These are phyloP conservation scores for Ametastegia equiseti DNA, from an alignment of 2,888 invertebrate species.

Conservation along the genomic window DNA sequence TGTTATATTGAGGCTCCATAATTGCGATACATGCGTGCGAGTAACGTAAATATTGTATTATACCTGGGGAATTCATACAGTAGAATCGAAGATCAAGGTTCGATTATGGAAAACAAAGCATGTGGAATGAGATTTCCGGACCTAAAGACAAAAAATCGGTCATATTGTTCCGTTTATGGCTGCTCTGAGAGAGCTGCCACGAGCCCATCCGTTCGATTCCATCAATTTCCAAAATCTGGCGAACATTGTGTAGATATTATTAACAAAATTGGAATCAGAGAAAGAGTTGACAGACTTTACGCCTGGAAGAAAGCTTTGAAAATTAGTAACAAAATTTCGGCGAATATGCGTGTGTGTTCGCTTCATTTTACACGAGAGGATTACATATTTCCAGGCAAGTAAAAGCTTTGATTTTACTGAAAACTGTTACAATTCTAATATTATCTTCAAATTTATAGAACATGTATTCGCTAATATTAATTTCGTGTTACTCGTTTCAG, in stretches of 20 bases:
- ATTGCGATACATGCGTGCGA: not conserved
- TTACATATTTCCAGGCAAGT: slow-evolving; percentile 48
- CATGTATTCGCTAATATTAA: too few relatives aligned
- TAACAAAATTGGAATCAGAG: slow-evolving; percentile 32
- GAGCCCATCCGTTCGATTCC: slow-evolving; percentile 39
- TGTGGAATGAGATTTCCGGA: slow-evolving; percentile 22
- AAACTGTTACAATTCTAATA: too few relatives aligned
- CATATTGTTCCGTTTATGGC: slow-evolving; percentile 43
- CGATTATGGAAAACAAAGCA: slow-evolving; percentile 16
- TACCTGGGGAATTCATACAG: not conserved
- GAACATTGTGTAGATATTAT: slow-evolving; percentile 31
- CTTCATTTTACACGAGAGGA: slow-evolving; percentile 48
- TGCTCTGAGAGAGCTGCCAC: slow-evolving; percentile 28
- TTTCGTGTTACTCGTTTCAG: too few relatives aligned
- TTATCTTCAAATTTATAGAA: too few relatives aligned
- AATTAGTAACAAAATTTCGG: slow-evolving; percentile 33
- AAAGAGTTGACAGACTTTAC: slow-evolving; percentile 44
- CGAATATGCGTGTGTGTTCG: slow-evolving; percentile 44
- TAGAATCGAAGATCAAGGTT: not conserved
- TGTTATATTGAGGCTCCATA: not conserved
- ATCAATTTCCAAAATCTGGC: slow-evolving; percentile 44
- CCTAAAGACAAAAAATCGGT: slow-evolving; percentile 9
- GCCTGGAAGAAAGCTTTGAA: slow-evolving; percentile 42
- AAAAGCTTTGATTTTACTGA: slow-evolving; percentile 61
- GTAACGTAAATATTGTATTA: slow-evolving; percentile 19